Evolutionary conservation across 2,888 invertebrate species (phyloP).

Genomic region (Parnassius glacialis): DNA sequence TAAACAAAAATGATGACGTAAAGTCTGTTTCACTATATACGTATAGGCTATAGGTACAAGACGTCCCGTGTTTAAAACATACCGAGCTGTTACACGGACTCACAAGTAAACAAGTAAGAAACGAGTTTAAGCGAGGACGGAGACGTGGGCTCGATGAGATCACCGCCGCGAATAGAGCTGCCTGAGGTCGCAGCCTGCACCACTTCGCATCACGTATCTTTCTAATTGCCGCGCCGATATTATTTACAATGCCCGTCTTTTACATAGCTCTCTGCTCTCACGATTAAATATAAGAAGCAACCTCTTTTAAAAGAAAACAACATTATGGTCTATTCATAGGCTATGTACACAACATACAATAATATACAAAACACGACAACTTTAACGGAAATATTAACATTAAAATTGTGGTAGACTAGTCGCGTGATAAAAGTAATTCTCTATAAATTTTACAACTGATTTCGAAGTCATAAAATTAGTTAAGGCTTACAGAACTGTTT

Average conservation of each 20-base stretch:
- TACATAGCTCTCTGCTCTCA: conserved; percentile 41
- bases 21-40: conserved; percentile 44
- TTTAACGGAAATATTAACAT: too few relatives aligned
- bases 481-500: too few relatives aligned
- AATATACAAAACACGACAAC: too few relatives aligned
- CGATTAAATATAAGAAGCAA: conserved; percentile 41
- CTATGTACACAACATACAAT: too few relatives aligned
- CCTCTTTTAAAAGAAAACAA: conserved; percentile 24
- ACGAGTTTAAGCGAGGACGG: conserved; percentile 79
- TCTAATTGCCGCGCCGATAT: conserved; percentile 68
- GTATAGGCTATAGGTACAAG: conserved; percentile 36
- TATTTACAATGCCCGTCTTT: conserved; percentile 49
- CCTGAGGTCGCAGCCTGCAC: conserved; percentile 72
- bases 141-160: conserved; percentile 70
- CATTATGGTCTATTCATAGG: not conserved
- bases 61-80: conserved; percentile 64
- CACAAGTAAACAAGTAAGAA: conserved; percentile 76
- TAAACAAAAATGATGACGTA: conserved; percentile 52
- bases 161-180: conserved; percentile 68
- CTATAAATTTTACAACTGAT: too few relatives aligned
- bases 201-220: conserved; percentile 69
- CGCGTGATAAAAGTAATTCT: too few relatives aligned
- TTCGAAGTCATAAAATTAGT: too few relatives aligned
- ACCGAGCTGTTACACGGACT: conserved; percentile 59
- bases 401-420: too few relatives aligned